Base-by-base conservation (phyloP, 92 coral and sea anemone species). In the Bergia sp. region DNA sequence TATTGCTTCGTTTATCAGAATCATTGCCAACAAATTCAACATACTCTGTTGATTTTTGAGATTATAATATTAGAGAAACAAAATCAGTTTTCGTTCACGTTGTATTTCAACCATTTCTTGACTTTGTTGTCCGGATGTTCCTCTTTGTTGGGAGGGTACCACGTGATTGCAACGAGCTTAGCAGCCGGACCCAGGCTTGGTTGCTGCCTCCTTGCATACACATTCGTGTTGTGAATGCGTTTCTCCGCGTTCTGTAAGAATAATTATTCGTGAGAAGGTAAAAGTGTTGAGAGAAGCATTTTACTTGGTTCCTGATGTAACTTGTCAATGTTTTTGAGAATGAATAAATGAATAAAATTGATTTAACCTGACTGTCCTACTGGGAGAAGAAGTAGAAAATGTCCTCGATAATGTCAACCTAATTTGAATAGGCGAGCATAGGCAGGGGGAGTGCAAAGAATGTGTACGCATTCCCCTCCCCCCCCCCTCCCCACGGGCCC, bases 141-240 rank as follows among this genome's bases (percentile, higher is more conserved):
- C 73, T 94, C 92, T n/a, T 81, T 81, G 45, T 82, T 40, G 0
- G 95, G 95, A 1, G 98, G 98, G 49, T 93, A 83, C 98, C 98
- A 95, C 23, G 96, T 82, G 76, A 95, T 88, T 12, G 98, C 96
- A 37, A 89, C 92, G 39, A 92, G 91, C 80, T 80, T 88, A 89
- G 88, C 91, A 23, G 44, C 88, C 53, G 72, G 92, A 89, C 61
- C 91, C 29, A 36, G 86, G 88, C 65, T 93, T 81, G 79, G 87
- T 43, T 84, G 79, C 66, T 44, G 77, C 8, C 29, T 83, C 65
- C 87, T 83, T 13, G 87, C 36, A 20, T 83, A 83, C 43, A 83
- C 11, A 43, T 83, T 83, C 23, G 66, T 71, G 18, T 83, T 83
- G 42, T 69, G 39, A 15, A 83, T 83, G n/a, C 87, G 78, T 41